Base-by-base conservation (phyloP, 2,888 invertebrate genomes). In the Drosophila kokeensis region DNA sequence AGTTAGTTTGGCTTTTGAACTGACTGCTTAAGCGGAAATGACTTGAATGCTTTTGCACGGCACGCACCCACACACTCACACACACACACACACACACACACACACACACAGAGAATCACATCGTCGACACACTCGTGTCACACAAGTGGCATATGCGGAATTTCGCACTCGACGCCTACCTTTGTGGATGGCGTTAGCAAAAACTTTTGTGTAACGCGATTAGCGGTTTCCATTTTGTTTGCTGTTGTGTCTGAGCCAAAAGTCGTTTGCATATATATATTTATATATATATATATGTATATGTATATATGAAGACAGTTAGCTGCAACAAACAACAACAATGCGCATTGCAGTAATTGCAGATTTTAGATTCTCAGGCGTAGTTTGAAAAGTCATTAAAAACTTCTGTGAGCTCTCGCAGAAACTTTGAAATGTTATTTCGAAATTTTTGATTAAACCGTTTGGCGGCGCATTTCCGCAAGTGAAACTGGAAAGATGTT, bases 331-430 rank as follows among this genome's bases (percentile, higher is more conserved):
- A 57, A 58, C 52, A 70, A 24, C 45, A 61, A 48, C 60, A 67
- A 34, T n/a, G 60, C 13, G 49, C 34, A 70, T 52, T 80, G 83
- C 76, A 70, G 87, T 87, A 90, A 90, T 90, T 88, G 89, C 89
- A 74, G 87, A 69, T 74, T 86, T 74, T 30, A 45, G 57, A 74
- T 80, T 70, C 76, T 73, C 69, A 54, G 65, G 59, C 50, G 60
- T 57, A 90, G 81, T 91, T 92, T 82, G 75, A 84, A 91, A 92
- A 92, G 92, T 92, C 92, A 92, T 92, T 92, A 92, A 90, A 92
- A 92, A 92, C 80, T 91, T 91, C 79, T 54, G 64, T 65, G 60
- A n/a, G 4, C 29, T 40, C 57, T 40, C 55, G 8, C 74, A 27
- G 60, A 67, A 91, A 91, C 85, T 91, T 90, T 75, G 73, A 87